Evolutionary conservation across 2,113 vertebrate species (phyloP).

Genomic region (Spermophilus dauricus): DNA sequence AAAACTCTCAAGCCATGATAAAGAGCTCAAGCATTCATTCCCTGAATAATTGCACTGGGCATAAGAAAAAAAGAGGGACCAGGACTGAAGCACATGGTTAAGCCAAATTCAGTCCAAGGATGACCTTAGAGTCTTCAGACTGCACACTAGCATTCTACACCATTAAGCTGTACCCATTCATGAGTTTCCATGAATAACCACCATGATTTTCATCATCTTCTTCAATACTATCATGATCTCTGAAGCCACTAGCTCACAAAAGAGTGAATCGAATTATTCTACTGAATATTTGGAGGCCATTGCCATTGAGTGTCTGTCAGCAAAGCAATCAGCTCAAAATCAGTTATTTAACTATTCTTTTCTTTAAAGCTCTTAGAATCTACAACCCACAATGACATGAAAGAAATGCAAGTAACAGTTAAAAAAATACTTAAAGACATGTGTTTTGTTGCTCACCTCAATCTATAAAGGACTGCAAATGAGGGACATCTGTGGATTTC

Average conservation of each 20-base stretch:
- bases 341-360: background rate
- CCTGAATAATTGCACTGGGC: background rate
- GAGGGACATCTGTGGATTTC: background rate
- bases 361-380: background rate
- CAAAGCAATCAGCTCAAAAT: background rate
- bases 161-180: background rate
- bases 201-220: background rate
- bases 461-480: background rate
- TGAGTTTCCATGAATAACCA: background rate
- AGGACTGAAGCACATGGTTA: background rate
- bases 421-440: background rate
- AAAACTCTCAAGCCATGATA: background rate
- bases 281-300: background rate
- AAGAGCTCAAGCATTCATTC: background rate
- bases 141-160: background rate
- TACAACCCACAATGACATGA: background rate
- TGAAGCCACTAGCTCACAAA: background rate
- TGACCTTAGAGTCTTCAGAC: background rate
- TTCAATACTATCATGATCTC: background rate
- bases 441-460: background rate
- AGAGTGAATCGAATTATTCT: background rate
- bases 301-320: background rate
- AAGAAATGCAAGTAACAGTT: slow-evolving; percentile 1
- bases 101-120: background rate
- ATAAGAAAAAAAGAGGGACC: background rate